A percentile compares a stretch with the other conserved stretches of the same genome.
Conservation (phyloP, 1,140 invertebrate genomes). For the Drosophila micromelanica region DNA sequence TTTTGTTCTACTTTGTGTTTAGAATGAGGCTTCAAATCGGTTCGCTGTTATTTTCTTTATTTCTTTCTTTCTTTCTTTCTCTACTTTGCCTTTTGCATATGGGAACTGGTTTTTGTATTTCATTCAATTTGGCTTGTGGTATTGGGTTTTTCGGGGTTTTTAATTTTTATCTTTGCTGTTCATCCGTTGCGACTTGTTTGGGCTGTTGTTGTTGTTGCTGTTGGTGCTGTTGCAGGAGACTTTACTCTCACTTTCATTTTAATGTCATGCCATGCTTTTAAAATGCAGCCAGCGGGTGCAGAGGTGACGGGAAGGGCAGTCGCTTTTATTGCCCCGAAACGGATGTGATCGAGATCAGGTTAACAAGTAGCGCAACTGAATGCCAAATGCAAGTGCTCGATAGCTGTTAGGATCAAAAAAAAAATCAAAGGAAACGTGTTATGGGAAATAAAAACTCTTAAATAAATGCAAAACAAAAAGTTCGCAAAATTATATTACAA, state of each 20-base stretch:
- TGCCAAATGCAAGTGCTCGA: background rate
- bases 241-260: conserved; percentile 73
- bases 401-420: no score
- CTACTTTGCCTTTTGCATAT: background rate
- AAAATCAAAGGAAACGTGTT: background rate
- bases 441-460: no score
- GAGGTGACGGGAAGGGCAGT: background rate
- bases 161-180: conserved; percentile 17
- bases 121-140: conserved; percentile 14
- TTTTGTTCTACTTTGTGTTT: conserved; percentile 39
- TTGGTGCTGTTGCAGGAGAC: conserved; percentile 30
- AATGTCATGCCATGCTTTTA: conserved; percentile 28
- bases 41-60: conserved; percentile 3
- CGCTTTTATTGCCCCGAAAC: conserved; percentile 36
- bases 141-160: conserved; percentile 18
- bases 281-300: conserved; percentile 10
- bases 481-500: no score
- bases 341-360: conserved; percentile 41
- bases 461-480: no score
- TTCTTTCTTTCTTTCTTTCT: background rate
- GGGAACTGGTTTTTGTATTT: conserved; percentile 38
- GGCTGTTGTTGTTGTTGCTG: conserved; percentile 17
- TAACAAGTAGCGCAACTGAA: background rate
- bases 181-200: conserved; percentile 30
- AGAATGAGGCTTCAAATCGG: conserved; percentile 20